Conservation (phyloP, 2,797 vertebrate species). For the Cyprinella venusta region DNA sequence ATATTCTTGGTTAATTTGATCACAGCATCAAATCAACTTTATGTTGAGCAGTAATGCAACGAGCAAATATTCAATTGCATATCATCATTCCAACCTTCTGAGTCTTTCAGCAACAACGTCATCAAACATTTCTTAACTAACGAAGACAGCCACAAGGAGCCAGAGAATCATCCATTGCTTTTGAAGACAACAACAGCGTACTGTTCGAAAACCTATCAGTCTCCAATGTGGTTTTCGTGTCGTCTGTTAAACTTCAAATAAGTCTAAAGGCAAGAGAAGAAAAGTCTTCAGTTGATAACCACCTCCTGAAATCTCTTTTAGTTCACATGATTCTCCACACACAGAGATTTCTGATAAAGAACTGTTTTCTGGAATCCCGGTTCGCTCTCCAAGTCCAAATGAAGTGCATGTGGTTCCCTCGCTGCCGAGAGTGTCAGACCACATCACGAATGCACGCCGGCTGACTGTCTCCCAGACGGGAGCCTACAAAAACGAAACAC, state of each 20-base stretch:
- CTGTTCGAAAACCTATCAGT: conserved; percentile 12
- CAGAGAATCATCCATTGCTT: conserved; percentile 45
- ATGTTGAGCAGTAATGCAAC: conserved; percentile 4
- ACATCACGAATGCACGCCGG: conserved; percentile 45
- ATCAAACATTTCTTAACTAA: conserved; percentile 73
- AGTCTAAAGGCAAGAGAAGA: conserved; percentile 12
- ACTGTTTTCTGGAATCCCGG: conserved; percentile 2
- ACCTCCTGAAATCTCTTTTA: not conserved
- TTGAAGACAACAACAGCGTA: conserved; percentile 23
- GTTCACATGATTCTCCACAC: not conserved
- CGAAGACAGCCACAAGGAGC: conserved; percentile 72
- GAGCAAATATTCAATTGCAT: conserved; percentile 11
- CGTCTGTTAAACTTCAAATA: conserved; percentile 3
- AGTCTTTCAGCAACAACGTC: conserved; percentile 69
- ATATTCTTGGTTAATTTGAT: not conserved
- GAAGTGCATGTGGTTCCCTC: conserved; percentile 24
- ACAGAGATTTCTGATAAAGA: conserved; percentile 16
- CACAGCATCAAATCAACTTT: not conserved
- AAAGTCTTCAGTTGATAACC: not conserved
- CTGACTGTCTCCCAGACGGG: conserved; percentile 59
- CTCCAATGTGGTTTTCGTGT: conserved; percentile 2
- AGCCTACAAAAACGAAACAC: conserved; percentile 59
- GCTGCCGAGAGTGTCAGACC: conserved; percentile 30
- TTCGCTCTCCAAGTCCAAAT: conserved; percentile 15
- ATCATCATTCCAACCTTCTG: conserved; percentile 50